These are phyloP conservation scores for Oegoconia quadripuncta DNA, from an alignment of 2,888 invertebrate genomes.

Conservation along the genomic window DNA sequence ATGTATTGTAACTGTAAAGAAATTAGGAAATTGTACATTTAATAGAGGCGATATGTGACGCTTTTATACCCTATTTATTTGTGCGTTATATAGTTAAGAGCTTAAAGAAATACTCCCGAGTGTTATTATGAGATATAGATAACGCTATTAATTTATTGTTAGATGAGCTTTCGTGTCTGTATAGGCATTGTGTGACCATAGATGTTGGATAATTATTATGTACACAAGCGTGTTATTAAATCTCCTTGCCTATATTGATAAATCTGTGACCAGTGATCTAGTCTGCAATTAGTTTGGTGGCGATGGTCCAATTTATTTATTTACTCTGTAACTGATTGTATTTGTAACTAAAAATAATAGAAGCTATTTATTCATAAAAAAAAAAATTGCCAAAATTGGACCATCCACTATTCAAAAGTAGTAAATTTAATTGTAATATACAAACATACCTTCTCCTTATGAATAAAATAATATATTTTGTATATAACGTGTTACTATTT, in stretches of 20 bases:
- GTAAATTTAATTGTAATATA: slow-evolving; percentile 9
- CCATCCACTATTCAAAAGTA: slow-evolving; percentile 2
- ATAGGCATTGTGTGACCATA: slow-evolving; percentile 34
- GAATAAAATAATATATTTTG: slow-evolving; percentile 50
- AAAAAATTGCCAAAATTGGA: slow-evolving; percentile 3
- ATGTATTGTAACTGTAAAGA: slow-evolving; percentile 39
- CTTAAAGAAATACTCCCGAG: slow-evolving; percentile 63
- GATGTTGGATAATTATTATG: slow-evolving; percentile 27
- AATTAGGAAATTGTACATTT: slow-evolving; percentile 11
- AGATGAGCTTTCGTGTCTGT: slow-evolving; percentile 39
- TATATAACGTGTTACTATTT: slow-evolving; percentile 44
- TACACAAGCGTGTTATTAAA: slow-evolving; percentile 37
- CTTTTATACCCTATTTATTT: slow-evolving; percentile 19
- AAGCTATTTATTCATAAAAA: too few species aligned
- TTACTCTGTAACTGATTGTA: too few species aligned
- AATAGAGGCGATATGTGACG: slow-evolving; percentile 2
- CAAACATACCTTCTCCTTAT: slow-evolving; percentile 34
- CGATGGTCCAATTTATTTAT: slow-evolving; percentile 36
- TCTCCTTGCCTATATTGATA: slow-evolving; percentile 63
- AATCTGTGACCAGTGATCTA: slow-evolving; percentile 72
- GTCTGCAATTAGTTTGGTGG: slow-evolving; percentile 49
- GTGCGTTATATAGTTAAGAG: slow-evolving; percentile 31
- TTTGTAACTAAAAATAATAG: too few species aligned
- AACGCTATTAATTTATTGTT: slow-evolving; percentile 56
- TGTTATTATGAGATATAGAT: slow-evolving; percentile 25